Evolutionary conservation across 1,140 invertebrate genomes (phyloP).

Genomic region (Ooceraea biroi): DNA sequence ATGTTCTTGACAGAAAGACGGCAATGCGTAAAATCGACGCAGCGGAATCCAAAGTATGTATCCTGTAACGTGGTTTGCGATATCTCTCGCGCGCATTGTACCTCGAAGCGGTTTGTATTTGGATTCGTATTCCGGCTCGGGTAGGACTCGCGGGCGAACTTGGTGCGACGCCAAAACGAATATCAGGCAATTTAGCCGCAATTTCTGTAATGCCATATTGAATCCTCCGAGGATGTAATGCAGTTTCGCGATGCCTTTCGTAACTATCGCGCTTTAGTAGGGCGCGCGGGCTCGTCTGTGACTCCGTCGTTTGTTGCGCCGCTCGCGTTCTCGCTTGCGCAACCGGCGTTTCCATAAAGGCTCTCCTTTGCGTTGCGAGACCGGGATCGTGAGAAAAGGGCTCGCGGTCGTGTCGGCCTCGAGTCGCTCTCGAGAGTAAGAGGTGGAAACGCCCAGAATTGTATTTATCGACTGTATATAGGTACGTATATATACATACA

Average conservation of each 20-base stretch:
- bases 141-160: conserved; percentile 43
- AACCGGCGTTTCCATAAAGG: conserved; percentile 49
- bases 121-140: conserved; percentile 42
- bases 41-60: conserved; percentile 56
- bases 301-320: conserved; percentile 9
- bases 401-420: conserved; percentile 35
- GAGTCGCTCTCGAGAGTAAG: conserved; percentile 45
- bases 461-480: conserved; percentile 45
- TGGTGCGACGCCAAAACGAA: conserved; percentile 51
- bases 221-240: conserved; percentile 47
- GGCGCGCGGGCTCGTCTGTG: conserved; percentile 12
- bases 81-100: conserved; percentile 46
- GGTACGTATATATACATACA: background rate
- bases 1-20: too few relatives aligned
- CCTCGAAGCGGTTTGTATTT: conserved; percentile 45
- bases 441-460: conserved; percentile 40
- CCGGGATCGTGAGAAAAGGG: conserved; percentile 68
- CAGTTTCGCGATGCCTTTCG: conserved; percentile 47
- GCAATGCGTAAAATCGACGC: background rate
- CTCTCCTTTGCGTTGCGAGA: conserved; percentile 29
- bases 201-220: conserved; percentile 57
- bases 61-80: conserved; percentile 42
- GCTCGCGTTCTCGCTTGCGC: conserved; percentile 39
- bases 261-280: conserved; percentile 1
- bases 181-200: conserved; percentile 53